Evolutionary conservation across 2,113 vertebrate species (phyloP).

Genomic region (Fulmarus glacialis): DNA sequence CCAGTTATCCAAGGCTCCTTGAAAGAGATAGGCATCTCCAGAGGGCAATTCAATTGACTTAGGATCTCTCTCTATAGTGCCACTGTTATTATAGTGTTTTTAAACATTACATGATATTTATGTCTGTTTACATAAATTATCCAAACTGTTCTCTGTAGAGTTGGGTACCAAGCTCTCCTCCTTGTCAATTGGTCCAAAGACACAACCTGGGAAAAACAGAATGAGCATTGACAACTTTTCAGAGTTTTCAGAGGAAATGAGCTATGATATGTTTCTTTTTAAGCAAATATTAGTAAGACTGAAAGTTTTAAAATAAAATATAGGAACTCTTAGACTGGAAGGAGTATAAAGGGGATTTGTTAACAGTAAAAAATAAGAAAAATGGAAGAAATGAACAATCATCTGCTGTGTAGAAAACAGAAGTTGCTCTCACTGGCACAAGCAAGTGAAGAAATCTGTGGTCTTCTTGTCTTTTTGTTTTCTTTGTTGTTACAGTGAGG

Average conservation of each 20-base stretch:
- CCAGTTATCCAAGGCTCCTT: background rate
- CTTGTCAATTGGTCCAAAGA: background rate
- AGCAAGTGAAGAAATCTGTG: background rate
- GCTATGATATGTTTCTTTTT: background rate
- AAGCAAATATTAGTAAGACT: background rate
- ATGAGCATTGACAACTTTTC: background rate
- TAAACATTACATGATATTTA: background rate
- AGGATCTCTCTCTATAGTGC: background rate
- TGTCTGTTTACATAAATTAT: conserved; percentile 8
- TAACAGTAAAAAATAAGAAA: background rate
- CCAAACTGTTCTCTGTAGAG: background rate
- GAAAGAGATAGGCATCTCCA: background rate
- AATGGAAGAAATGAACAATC: background rate
- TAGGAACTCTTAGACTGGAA: background rate
- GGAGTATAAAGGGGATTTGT: background rate
- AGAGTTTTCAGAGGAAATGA: background rate
- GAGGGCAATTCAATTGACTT: background rate
- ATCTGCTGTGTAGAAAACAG: background rate
- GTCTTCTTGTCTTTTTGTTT: background rate
- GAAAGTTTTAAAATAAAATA: background rate
- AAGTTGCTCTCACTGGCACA: background rate
- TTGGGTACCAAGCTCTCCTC: background rate
- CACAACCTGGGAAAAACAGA: background rate
- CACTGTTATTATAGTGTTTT: background rate
- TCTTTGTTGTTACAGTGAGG: background rate